These are phyloP conservation scores for Eudiplozoon nipponicum DNA, from an alignment of 2,888 invertebrate species.

Conservation along the genomic window DNA sequence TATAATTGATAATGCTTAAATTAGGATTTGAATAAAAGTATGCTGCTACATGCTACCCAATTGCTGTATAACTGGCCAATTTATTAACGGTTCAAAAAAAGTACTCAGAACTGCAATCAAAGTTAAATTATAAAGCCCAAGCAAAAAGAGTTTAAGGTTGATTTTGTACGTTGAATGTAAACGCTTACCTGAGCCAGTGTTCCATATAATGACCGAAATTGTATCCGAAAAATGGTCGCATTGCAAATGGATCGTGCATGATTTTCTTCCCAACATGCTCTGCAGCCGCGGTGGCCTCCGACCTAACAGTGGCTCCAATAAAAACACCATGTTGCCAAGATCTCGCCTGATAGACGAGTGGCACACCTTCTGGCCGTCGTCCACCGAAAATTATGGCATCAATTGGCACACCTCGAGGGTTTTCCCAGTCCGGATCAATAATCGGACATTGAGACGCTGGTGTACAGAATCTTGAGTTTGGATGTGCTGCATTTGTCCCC, in stretches of 20 bases:
- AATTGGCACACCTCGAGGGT: conserved; percentile 20
- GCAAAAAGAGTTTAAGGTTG: no score
- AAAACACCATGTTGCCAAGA: conserved; percentile 23
- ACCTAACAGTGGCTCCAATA: conserved; percentile 20
- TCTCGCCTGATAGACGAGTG: conserved; percentile 21
- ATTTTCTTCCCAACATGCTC: conserved; percentile 20
- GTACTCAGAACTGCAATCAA: no score
- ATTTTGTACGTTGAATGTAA: not conserved
- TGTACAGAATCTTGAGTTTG: conserved; percentile 19
- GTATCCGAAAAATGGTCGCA: conserved; percentile 23
- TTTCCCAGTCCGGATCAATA: conserved; percentile 20
- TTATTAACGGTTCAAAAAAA: no score
- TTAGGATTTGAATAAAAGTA: no score
- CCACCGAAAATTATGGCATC: conserved; percentile 20
- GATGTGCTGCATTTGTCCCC: conserved; percentile 19
- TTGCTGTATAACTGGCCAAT: no score
- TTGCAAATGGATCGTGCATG: conserved; percentile 23
- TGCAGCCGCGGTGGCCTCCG: conserved; percentile 22
- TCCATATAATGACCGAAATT: conserved; percentile 21
- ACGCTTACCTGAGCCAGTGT: conserved; percentile 19
- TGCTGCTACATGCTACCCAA: no score
- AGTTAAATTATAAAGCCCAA: no score
- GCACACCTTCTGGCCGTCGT: conserved; percentile 20
- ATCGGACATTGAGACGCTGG: conserved; percentile 20
- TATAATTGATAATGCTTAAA: no score